These are phyloP conservation scores for Eilema sororculum DNA, from an alignment of 2,888 invertebrate genomes.

Conservation along the genomic window DNA sequence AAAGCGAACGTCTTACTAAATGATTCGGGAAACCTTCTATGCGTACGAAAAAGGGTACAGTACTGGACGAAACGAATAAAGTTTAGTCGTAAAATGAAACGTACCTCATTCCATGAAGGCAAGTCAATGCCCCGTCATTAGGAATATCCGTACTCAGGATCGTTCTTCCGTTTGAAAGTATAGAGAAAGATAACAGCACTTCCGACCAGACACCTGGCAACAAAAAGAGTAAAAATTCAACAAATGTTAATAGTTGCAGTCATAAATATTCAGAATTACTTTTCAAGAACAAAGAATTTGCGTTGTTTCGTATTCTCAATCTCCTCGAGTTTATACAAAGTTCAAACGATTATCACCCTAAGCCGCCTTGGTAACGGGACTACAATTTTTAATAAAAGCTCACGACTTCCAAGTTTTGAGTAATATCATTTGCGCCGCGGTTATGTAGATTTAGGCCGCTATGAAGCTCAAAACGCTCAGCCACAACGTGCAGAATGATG, in stretches of 20 bases:
- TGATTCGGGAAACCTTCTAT: constrained; percentile 25
- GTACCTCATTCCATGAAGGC: constrained; percentile 91
- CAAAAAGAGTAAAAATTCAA: constrained; percentile 19
- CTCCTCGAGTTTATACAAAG: neutral
- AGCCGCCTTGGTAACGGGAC: neutral
- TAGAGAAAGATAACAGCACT: constrained; percentile 91
- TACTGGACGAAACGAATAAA: constrained; percentile 20
- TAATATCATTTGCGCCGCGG: neutral
- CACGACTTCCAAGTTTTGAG: constrained; percentile 2
- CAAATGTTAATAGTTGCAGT: neutral
- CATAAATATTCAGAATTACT: neutral
- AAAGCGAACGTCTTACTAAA: constrained; percentile 32
- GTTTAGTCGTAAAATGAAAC: constrained; percentile 37
- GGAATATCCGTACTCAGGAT: constrained; percentile 91
- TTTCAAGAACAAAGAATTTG: neutral
- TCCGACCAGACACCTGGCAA: constrained; percentile 86
- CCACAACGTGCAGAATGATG: neutral
- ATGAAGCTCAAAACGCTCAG: neutral
- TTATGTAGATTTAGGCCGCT: neutral
- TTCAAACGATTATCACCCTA: neutral
- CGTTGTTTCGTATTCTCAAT: neutral
- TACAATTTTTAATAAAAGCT: constrained; percentile 1
- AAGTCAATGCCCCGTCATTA: constrained; percentile 90
- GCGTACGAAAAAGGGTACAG: constrained; percentile 20
- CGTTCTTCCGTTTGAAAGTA: constrained; percentile 91